These are phyloP conservation scores for Neogobius melanostomus DNA, from an alignment of 2,113 vertebrate genomes.

Conservation along the genomic window DNA sequence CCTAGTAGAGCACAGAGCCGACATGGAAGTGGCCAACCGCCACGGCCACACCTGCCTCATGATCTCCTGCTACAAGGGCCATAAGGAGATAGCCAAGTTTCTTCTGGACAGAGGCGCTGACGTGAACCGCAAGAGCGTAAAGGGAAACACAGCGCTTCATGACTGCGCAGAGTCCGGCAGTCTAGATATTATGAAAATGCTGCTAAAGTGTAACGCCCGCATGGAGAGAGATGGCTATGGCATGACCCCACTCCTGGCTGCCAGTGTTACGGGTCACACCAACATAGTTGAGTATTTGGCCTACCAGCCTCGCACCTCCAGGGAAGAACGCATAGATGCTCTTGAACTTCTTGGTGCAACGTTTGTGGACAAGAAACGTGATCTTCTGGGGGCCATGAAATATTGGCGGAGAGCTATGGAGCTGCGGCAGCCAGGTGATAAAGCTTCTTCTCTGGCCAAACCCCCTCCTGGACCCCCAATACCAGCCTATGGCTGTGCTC, in stretches of 20 bases:
- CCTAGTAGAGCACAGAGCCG: slow-evolving; percentile 88
- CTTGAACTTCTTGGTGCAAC: slow-evolving; percentile 91
- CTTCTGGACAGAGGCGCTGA: slow-evolving; percentile 89
- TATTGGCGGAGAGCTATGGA: slow-evolving; percentile 94
- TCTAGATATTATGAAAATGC: slow-evolving; percentile 92
- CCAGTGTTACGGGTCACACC: slow-evolving; percentile 93
- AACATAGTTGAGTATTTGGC: slow-evolving; percentile 96
- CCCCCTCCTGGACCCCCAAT: slow-evolving; percentile 84
- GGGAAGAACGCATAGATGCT: slow-evolving; percentile 85
- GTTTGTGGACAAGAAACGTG: slow-evolving; percentile 93
- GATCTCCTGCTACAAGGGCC: slow-evolving; percentile 97
- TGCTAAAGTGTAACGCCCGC: slow-evolving; percentile 85
- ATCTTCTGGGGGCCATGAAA: slow-evolving; percentile 87
- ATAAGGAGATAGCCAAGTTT: slow-evolving; percentile 91
- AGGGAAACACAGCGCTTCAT: slow-evolving; percentile 93
- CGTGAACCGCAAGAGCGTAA: slow-evolving; percentile 93
- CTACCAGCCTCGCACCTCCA: slow-evolving; percentile 69
- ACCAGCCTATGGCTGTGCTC: slow-evolving; percentile 86
- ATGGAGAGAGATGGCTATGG: slow-evolving; percentile 94
- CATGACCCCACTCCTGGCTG: slow-evolving; percentile 93
- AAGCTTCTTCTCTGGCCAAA: slow-evolving; percentile 76
- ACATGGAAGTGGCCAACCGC: slow-evolving; percentile 94
- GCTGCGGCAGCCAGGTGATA: slow-evolving; percentile 81
- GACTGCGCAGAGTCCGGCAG: slow-evolving; percentile 95
- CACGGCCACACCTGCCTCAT: slow-evolving; percentile 97